phyloP scores from a whole-genome alignment of 35 echinoderm and acorn worm genomes.

The Heliocidaris tuberculata region DNA sequence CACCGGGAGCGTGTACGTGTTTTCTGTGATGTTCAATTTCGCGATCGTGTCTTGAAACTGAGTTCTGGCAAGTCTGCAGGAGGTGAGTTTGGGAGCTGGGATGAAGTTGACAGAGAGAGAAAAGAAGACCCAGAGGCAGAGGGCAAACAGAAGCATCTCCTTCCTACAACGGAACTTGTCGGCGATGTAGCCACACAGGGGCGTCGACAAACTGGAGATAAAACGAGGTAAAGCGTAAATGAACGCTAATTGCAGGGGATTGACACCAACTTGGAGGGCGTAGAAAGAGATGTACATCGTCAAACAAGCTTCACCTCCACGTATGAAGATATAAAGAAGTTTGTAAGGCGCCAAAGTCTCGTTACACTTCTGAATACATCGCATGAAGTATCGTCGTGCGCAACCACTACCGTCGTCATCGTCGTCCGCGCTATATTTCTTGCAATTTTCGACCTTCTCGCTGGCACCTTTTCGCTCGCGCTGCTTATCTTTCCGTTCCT shows the following conservation, averaged over 20 bases:
- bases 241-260: constrained; percentile 45
- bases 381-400: background rate
- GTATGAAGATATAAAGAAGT: constrained; percentile 58
- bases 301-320: constrained; percentile 53
- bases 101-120: constrained; percentile 43
- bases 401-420: background rate
- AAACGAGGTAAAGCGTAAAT: constrained; percentile 37
- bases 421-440: background rate
- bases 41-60: constrained; percentile 45
- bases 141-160: constrained; percentile 35
- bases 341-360: constrained; percentile 54
- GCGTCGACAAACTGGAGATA: constrained; percentile 36
- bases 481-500: background rate
- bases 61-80: background rate
- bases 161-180: constrained; percentile 56
- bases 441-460: background rate
- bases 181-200: constrained; percentile 47
- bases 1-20: background rate
- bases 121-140: constrained; percentile 46
- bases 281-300: constrained; percentile 34
- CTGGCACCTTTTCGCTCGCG: background rate
- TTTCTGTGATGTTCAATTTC: background rate
- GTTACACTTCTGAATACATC: background rate
- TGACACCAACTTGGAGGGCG: constrained; percentile 26
- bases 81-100: background rate